Conservation (phyloP, 1,140 invertebrate genomes). For the Oppia nitens region DNA sequence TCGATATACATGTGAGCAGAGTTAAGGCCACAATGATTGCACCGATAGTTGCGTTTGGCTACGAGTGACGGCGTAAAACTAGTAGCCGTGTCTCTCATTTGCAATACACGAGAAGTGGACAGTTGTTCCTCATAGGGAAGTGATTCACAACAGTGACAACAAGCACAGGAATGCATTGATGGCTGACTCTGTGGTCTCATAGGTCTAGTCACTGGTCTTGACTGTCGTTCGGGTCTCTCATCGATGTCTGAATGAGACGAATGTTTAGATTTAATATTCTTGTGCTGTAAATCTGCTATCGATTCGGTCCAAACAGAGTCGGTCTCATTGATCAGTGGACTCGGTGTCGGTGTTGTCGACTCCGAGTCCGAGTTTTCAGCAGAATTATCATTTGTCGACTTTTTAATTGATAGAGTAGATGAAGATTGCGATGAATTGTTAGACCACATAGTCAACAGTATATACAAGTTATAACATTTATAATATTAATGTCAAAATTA, state of each 20-base stretch:
- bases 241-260: neutral
- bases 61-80: neutral
- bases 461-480: too few species aligned
- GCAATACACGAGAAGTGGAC: neutral
- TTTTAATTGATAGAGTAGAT: neutral
- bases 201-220: neutral
- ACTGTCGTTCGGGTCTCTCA: too few species aligned
- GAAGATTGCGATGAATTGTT: neutral
- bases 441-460: neutral
- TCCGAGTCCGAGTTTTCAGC: neutral
- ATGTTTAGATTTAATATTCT: neutral
- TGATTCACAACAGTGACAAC: neutral
- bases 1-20: neutral
- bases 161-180: too few species aligned
- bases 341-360: neutral
- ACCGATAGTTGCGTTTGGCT: neutral
- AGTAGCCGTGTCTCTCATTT: neutral
- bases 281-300: neutral
- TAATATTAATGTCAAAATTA: neutral
- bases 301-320: neutral
- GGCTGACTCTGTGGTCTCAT: neutral
- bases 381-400: neutral
- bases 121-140: neutral
- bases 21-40: neutral
- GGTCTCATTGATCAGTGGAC: neutral